Evolutionary conservation across 2,888 invertebrate species (phyloP), one percentile per base, ranked within the genome.

Genomic region (Lasioglossum zephyrum): DNA sequence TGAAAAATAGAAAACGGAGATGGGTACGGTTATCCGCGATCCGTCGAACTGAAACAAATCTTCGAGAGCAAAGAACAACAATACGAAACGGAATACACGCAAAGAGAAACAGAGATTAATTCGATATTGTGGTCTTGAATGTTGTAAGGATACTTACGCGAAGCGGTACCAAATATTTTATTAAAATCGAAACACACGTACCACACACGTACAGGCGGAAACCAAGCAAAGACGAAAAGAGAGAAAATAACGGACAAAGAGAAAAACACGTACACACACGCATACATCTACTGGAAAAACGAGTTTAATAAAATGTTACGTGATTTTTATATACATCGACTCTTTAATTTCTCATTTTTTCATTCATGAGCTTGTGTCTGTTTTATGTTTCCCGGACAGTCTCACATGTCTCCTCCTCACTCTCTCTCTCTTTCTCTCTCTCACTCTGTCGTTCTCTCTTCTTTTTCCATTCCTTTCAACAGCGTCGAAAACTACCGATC

Each of bases 291-390:
- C 88, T 90, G 92, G 89, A 92, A 70, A 69, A 89, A 91, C 89
- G 92, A 91, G 90, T 91, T 91, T 92, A 93, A 94, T 93, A 93
- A 94, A 93, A 94, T 92, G 92, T 93, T 93, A 93, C 92, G 91
- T 92, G 92, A 93, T 93, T 94, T 93, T 93, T 92, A 92, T 91
- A 73, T 53, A 93, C 86, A 90, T 87, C 85, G 89, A 85, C 88
- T 93, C 73, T 92, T 57, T 91, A 91, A 89, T 91, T 93, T 92
- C 84, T 90, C 76, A 87, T 85, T 79, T 87, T 72, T 87, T 66
- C 74, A 84, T 70, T 88, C 85, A 84, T 49, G 75, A 60, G 26
- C 73, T 73, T 41, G 75, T 60, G 26, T 63, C 31, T 77, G n/a
- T 77, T 76, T 79, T 77, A 63, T 66, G 75, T 85, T 87, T 74